Evolutionary conservation across 2,797 vertebrate species (phyloP).

Genomic region (Streptopelia turtur): DNA sequence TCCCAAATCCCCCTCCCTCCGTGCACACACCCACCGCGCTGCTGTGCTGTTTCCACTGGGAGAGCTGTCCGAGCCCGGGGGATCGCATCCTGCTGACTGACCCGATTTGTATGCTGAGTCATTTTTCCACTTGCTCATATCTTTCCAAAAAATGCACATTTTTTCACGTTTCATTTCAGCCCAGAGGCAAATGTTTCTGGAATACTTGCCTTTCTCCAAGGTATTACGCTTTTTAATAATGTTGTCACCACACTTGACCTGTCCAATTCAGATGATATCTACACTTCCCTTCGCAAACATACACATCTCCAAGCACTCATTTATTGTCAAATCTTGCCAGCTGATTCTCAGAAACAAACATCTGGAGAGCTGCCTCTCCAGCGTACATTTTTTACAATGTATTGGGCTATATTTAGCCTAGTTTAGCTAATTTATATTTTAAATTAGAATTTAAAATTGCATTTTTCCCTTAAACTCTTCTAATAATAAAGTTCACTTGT

Average conservation of each 20-base stretch:
- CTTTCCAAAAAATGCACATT: constrained; percentile 44
- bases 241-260: constrained; percentile 69
- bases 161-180: constrained; percentile 67
- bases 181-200: constrained; percentile 63
- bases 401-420: neutral
- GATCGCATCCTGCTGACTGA: constrained; percentile 25
- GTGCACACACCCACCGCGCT: rapidly evolving
- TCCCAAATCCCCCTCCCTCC: neutral
- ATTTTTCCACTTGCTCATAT: constrained; percentile 33
- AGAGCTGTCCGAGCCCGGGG: neutral
- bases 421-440: constrained; percentile 19
- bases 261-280: constrained; percentile 72
- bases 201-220: constrained; percentile 62
- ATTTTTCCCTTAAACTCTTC: constrained; percentile 2
- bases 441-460: constrained; percentile 9
- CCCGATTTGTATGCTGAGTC: constrained; percentile 47
- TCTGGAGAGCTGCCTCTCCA: constrained; percentile 13
- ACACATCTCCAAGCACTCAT: constrained; percentile 51
- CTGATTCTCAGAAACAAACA: constrained; percentile 61
- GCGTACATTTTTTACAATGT: neutral
- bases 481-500: constrained; percentile 35
- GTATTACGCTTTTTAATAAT: constrained; percentile 68
- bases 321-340: constrained; percentile 45
- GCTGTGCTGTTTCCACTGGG: rapidly evolving
- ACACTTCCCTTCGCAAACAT: constrained; percentile 52